These are phyloP conservation scores for Heliocidaris erythrogramma DNA, from an alignment of 35 echinoderm and acorn worm genomes.

Conservation along the genomic window DNA sequence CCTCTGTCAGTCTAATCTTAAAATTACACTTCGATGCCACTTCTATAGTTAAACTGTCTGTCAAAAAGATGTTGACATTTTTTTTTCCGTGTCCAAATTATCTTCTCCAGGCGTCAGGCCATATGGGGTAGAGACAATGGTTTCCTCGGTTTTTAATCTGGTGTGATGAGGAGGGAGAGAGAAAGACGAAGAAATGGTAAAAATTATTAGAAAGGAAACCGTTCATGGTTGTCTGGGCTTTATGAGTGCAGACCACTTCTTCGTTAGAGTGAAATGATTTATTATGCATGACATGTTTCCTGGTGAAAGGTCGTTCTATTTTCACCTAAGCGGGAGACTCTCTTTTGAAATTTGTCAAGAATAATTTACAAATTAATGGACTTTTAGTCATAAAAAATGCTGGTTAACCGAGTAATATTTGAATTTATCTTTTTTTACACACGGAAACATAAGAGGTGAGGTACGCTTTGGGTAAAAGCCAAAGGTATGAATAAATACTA, in stretches of 20 bases:
- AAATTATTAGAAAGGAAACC: background rate
- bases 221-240: slow-evolving; percentile 10
- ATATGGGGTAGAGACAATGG: background rate
- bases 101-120: background rate
- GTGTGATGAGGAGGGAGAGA: background rate
- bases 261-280: background rate
- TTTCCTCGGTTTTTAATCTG: background rate
- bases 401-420: background rate
- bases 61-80: background rate
- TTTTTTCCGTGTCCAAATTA: background rate
- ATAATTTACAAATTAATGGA: background rate
- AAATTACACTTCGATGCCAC: background rate
- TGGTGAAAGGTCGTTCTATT: background rate
- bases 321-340: background rate
- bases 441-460: background rate
- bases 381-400: background rate
- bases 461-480: too few relatives aligned
- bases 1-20: background rate
- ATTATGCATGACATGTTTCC: slow-evolving; percentile 42
- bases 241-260: background rate
- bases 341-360: background rate
- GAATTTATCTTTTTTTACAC: background rate
- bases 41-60: background rate
- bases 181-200: background rate
- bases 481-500: too few relatives aligned